These are phyloP conservation scores for Probosciger aterrimus DNA, from an alignment of 2,113 vertebrate species.

Conservation along the genomic window DNA sequence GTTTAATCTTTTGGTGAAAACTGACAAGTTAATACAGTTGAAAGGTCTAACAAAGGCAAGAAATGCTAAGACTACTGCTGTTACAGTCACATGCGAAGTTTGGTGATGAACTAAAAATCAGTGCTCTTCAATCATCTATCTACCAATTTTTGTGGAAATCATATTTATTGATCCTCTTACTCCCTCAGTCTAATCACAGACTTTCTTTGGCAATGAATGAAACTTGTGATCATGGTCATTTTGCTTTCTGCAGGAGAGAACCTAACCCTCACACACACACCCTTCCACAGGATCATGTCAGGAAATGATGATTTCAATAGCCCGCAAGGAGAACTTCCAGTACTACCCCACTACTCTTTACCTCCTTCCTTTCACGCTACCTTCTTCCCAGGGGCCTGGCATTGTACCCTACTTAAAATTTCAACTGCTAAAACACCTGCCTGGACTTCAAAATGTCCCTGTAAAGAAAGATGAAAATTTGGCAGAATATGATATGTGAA, in stretches of 20 bases:
- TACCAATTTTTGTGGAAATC: not conserved
- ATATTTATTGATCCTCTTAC: not conserved
- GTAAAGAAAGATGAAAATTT: not conserved
- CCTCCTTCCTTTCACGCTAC: not conserved
- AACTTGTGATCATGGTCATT: not conserved
- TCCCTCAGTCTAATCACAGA: not conserved
- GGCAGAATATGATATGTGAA: not conserved
- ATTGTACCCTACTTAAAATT: not conserved
- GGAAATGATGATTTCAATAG: not conserved
- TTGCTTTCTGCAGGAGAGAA: not conserved
- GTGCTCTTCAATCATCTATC: not conserved
- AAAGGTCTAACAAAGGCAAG: not conserved
- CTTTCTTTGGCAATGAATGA: not conserved
- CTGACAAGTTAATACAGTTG: not conserved
- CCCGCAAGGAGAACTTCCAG: not conserved
- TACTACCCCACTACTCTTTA: not conserved
- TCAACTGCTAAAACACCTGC: not conserved
- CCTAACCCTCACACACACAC: not conserved
- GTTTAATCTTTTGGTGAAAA: conserved; percentile 9
- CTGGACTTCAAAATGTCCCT: not conserved
- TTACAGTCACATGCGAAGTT: not conserved
- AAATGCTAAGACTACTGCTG: not conserved
- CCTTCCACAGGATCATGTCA: not conserved
- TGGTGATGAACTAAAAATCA: not conserved
- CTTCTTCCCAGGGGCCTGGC: not conserved